phyloP scores from a whole-genome alignment of 2,888 invertebrate genomes.

The Nomada flava region DNA sequence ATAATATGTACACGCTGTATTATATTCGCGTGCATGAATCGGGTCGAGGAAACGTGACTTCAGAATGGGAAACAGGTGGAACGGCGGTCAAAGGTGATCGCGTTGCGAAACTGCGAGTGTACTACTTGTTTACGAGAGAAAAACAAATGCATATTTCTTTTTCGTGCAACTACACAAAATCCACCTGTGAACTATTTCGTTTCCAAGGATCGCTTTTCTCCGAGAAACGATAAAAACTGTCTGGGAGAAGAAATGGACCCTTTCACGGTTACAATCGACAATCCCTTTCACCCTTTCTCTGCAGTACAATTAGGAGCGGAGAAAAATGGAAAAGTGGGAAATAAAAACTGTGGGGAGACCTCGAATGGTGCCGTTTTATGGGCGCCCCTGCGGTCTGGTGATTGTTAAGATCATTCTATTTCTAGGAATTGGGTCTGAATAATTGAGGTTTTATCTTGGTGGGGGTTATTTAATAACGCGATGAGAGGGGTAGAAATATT shows the following conservation, averaged over 20 bases:
- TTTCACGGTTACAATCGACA: not conserved
- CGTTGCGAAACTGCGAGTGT: not conserved
- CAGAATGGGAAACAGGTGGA: not conserved
- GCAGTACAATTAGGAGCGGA: slow-evolving; percentile 18
- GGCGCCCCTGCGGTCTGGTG: not conserved
- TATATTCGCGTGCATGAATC: not conserved
- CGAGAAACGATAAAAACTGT: slow-evolving; percentile 32
- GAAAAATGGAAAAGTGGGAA: not conserved
- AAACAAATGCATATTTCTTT: slow-evolving; percentile 21
- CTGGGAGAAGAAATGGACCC: slow-evolving; percentile 5
- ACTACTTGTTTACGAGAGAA: slow-evolving; percentile 43
- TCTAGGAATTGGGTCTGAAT: not conserved
- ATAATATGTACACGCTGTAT: too few relatives aligned
- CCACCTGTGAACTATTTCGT: slow-evolving; percentile 44
- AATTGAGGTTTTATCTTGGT: not conserved
- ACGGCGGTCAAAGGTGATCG: slow-evolving; percentile 17
- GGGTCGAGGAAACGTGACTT: not conserved
- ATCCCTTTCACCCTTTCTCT: not conserved
- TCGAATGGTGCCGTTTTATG: not conserved
- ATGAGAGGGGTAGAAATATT: too few relatives aligned
- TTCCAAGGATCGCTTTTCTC: slow-evolving; percentile 13
- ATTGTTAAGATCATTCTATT: not conserved
- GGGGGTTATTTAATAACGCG: not conserved
- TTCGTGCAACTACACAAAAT: slow-evolving; percentile 37
- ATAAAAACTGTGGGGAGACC: not conserved